Percentiles rank a stretch among this genome's conserved stretches.
Conservation (phyloP, 2,113 vertebrate species). For the Nematolebias whitei region DNA sequence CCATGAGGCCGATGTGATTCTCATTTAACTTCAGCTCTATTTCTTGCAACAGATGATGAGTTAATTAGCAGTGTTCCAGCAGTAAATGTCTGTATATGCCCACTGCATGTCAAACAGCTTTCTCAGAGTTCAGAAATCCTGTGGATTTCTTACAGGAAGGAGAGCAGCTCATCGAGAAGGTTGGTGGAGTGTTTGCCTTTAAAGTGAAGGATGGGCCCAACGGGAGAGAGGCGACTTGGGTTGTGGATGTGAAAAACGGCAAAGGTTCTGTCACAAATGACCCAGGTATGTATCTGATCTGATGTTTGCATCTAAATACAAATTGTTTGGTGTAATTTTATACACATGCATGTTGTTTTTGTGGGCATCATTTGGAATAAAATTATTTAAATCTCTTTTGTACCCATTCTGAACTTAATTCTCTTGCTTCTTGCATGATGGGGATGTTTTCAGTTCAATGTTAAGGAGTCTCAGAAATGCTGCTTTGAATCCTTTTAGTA, state of each 20-base stretch:
- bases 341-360: background rate
- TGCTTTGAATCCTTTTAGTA: background rate
- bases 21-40: background rate
- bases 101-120: background rate
- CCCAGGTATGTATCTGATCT: constrained; percentile 77
- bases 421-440: background rate
- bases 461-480: background rate
- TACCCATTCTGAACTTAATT: background rate
- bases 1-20: background rate
- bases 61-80: background rate
- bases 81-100: background rate
- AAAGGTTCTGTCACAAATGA: constrained; percentile 86
- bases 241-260: constrained; percentile 93
- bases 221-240: constrained; percentile 89
- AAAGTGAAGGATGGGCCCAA: constrained; percentile 90
- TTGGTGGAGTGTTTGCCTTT: constrained; percentile 92
- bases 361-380: background rate
- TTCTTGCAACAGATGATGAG: background rate
- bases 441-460: too few species aligned
- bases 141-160: constrained; percentile 83
- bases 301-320: background rate
- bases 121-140: constrained; percentile 7
- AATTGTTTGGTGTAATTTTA: too few species aligned
- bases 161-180: constrained; percentile 89
- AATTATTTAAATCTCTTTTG: background rate